Evolutionary conservation across 2,113 vertebrate genomes (phyloP), one percentile per base, ranked within the genome.

Genomic region (Cisticola juncidis): DNA sequence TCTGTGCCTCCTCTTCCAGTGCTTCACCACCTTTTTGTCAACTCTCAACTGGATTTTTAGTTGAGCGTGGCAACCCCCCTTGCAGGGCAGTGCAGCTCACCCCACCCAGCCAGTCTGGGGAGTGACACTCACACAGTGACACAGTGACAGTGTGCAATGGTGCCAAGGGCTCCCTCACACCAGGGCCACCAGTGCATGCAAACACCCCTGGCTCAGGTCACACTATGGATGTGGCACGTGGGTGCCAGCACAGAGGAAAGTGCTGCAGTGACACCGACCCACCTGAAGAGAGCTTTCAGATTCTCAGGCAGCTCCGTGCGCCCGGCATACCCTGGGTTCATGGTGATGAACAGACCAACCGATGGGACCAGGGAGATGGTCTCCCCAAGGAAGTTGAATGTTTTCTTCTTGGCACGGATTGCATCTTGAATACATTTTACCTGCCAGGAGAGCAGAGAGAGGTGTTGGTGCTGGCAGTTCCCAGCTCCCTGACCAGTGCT

Each of bases 401-500:
- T 95, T 54, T 97, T 95, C 54, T 98, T 98, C 91, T 97, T 98
- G 95, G 97, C 94, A 7, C 98, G 97, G 53, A 98, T 98, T 5
- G 98, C 98, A 6, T 98, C 98, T 50, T 97, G 98, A 58, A 98
- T 81, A 14, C 97, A 97, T 60, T 98, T 98, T 12, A 98, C 98
- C 98, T 98, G 66, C 36, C 54, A 35, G 66, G 38, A 1, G 17
- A 66, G 45, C 2, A 3, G 81, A 86, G 25, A 3, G 81, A 86
- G 25, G 25, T 1, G 33, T 89, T 7, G 9, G 86, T 29, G 70
- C 23, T 2, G 8, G 38, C 26, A 38, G 44, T 21, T 22, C 42
- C 4, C 8, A 3, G 64, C 18, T 48, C 84, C 26, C 47, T n/a
- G 60, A 42, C 78, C 69, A 2, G 13, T 1, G 9, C 23, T 28